Conservation (phyloP, 2,797 vertebrate species). For the Chaetophractus vellerosus region DNA sequence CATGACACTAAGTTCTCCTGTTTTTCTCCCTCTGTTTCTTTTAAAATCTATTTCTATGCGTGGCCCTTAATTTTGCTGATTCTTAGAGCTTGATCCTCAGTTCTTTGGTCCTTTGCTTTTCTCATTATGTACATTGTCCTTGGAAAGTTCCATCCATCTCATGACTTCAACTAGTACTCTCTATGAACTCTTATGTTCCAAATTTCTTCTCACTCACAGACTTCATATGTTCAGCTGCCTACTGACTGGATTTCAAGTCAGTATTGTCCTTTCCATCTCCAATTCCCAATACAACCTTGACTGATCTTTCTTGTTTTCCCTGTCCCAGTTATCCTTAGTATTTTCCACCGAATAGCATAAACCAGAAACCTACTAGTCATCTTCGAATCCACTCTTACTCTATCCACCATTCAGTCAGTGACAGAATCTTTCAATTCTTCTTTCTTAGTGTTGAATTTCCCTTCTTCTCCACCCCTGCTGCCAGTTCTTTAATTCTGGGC, state of each 20-base stretch:
- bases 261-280: not conserved
- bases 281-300: not conserved
- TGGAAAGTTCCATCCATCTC: not conserved
- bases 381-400: not conserved
- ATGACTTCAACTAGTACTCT: not conserved
- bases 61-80: not conserved
- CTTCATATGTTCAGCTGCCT: not conserved
- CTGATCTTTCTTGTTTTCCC: not conserved
- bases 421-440: not conserved
- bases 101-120: constrained; percentile 30
- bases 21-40: constrained; percentile 16
- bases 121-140: not conserved
- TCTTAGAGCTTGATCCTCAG: not conserved
- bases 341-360: not conserved
- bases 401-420: not conserved
- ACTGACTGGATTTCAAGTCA: constrained; percentile 13
- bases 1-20: not conserved
- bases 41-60: not conserved
- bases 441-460: not conserved
- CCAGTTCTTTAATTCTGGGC: not conserved
- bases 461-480: not conserved
- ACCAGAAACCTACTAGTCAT: not conserved
- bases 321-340: not conserved
- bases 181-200: not conserved
- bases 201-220: not conserved